Percentiles rank a stretch among this genome's conserved stretches.
These are phyloP conservation scores for Eremophila alpestris DNA, from an alignment of 2,797 vertebrate species.

Conservation along the genomic window DNA sequence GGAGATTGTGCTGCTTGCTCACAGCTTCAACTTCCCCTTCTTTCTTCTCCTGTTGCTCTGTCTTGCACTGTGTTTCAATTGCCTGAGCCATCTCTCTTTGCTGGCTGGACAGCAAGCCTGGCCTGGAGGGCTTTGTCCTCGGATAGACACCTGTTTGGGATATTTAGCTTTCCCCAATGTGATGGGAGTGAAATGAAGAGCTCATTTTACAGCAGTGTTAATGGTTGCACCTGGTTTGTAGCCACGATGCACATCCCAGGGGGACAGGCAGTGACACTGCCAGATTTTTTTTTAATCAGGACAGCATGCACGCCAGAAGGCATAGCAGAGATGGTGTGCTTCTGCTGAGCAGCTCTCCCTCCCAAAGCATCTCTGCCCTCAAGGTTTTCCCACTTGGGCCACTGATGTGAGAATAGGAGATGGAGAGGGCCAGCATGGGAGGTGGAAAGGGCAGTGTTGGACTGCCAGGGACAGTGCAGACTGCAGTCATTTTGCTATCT, in stretches of 20 bases:
- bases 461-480: neutral
- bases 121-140: neutral
- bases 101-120: neutral
- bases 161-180: neutral
- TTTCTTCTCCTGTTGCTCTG: neutral
- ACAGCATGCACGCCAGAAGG: neutral
- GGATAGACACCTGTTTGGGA: neutral
- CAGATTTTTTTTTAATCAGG: neutral
- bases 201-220: neutral
- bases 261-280: neutral
- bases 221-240: conserved; percentile 14
- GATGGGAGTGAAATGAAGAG: neutral
- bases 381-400: neutral
- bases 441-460: neutral
- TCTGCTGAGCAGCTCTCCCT: neutral
- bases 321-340: neutral
- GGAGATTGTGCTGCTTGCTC: neutral
- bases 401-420: neutral
- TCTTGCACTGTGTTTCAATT: neutral
- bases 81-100: neutral
- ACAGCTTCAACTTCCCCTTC: neutral
- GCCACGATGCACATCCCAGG: neutral
- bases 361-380: neutral
- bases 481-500: neutral
- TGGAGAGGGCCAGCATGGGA: neutral